Conservation (phyloP, 1,140 invertebrate species). For the Drosophila repletoides region DNA sequence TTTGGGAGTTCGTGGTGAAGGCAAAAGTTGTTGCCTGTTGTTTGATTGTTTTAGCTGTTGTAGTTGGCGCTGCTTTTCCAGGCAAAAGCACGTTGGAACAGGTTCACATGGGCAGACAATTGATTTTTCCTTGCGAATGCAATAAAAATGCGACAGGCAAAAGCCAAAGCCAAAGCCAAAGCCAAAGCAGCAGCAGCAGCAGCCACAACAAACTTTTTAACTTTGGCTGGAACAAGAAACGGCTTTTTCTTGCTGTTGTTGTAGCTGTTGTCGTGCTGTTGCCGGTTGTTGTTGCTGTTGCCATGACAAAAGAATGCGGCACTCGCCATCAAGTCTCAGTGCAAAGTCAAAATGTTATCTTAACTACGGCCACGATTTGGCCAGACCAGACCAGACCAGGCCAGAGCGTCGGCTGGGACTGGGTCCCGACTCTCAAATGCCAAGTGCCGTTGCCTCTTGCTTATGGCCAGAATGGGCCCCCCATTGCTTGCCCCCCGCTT, state of each 20-base stretch:
- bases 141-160: conserved; percentile 33
- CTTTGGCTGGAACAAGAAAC: conserved; percentile 64
- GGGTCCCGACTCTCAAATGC: conserved; percentile 50
- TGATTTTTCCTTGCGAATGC: conserved; percentile 67
- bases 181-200: conserved; percentile 7
- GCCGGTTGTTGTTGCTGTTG: conserved; percentile 52
- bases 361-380: conserved; percentile 75
- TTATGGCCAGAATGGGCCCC: conserved; percentile 27
- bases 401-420: conserved; percentile 32
- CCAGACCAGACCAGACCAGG: conserved; percentile 31
- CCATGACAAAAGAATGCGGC: conserved; percentile 79
- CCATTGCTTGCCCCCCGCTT: not conserved
- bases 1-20: no score
- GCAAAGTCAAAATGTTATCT: conserved; percentile 79
- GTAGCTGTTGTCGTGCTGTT: conserved; percentile 26
- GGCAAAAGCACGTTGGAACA: conserved; percentile 47
- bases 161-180: conserved; percentile 11
- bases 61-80: conserved; percentile 34
- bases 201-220: conserved; percentile 55
- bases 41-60: conserved; percentile 14
- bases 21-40: conserved; percentile 63
- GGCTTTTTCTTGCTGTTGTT: conserved; percentile 52
- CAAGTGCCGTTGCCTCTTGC: conserved; percentile 69
- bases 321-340: conserved; percentile 72
- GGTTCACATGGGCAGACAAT: conserved; percentile 72